Conservation (phyloP, 2,888 invertebrate genomes). For the Agrochola lychnidis region DNA sequence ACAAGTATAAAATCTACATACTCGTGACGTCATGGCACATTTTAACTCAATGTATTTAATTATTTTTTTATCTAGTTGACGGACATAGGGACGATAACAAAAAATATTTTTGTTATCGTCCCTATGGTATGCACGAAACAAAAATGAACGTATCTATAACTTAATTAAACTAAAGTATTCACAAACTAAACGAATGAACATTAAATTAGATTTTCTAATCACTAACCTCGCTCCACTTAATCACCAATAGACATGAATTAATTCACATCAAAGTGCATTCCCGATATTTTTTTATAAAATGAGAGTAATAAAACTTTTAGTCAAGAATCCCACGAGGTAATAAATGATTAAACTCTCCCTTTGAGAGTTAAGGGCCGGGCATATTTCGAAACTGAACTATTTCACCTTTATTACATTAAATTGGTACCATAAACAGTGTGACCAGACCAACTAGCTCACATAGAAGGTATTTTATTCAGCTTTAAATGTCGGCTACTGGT, state of each 20-base stretch:
- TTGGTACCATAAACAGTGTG: slow-evolving; percentile 54
- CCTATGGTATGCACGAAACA: neutral
- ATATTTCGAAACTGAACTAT: slow-evolving; percentile 41
- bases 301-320: slow-evolving; percentile 52
- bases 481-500: slow-evolving; percentile 63
- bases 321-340: slow-evolving; percentile 31
- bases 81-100: no score
- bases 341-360: slow-evolving; percentile 35
- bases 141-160: neutral
- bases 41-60: no score
- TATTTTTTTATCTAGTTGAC: no score
- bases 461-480: slow-evolving; percentile 36
- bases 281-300: slow-evolving; percentile 34
- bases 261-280: slow-evolving; percentile 45
- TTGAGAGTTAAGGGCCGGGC: slow-evolving; percentile 15
- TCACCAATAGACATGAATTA: slow-evolving; percentile 48
- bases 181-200: slow-evolving; percentile 17
- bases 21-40: no score
- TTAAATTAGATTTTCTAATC: slow-evolving; percentile 41
- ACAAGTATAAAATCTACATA: no score
- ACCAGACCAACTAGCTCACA: slow-evolving; percentile 13
- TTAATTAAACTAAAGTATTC: slow-evolving; percentile 34
- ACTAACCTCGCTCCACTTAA: slow-evolving; percentile 44
- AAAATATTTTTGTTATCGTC: no score
- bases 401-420: slow-evolving; percentile 43